A percentile compares a stretch with the other conserved stretches of the same genome.
Evolutionary conservation across 2,797 vertebrate species (phyloP).

Genomic region (Denticeps clupeoides): DNA sequence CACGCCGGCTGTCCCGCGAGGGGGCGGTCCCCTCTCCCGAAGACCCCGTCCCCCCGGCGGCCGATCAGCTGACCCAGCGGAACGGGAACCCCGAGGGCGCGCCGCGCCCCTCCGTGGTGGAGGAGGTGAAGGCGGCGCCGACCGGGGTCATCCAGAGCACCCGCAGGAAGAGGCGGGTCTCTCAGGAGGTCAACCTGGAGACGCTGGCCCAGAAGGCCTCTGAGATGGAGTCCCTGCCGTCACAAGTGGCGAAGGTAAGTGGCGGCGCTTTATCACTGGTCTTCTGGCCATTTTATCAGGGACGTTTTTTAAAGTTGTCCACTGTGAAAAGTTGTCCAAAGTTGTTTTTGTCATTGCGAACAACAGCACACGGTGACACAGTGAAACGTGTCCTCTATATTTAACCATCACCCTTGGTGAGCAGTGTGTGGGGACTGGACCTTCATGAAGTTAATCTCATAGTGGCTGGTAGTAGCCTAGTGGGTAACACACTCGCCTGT

Average conservation of each 20-base stretch:
- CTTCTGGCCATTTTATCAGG: neutral
- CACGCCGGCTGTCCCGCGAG: constrained; percentile 87
- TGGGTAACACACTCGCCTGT: no score
- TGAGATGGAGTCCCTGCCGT: constrained; percentile 80
- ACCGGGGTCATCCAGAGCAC: constrained; percentile 90
- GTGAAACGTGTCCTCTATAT: no score
- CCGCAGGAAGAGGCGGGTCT: constrained; percentile 72
- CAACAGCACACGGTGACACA: no score
- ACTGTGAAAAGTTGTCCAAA: no score
- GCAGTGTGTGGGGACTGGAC: no score
- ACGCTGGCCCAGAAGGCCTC: constrained; percentile 91
- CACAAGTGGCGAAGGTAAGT: constrained; percentile 53
- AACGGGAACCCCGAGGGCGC: constrained; percentile 25
- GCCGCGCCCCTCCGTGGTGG: constrained; percentile 33
- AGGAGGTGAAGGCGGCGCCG: constrained; percentile 65
- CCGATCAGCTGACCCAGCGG: constrained; percentile 42
- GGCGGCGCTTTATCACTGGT: neutral
- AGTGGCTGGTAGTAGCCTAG: no score
- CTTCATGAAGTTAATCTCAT: no score
- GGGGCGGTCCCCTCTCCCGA: constrained; percentile 67
- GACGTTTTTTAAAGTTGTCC: no score
- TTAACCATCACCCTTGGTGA: no score
- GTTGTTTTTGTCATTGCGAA: no score
- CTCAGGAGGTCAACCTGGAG: constrained; percentile 91
- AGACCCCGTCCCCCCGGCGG: constrained; percentile 50